Evolutionary conservation across 2,113 vertebrate genomes (phyloP).

Genomic region (Menura novaehollandiae): DNA sequence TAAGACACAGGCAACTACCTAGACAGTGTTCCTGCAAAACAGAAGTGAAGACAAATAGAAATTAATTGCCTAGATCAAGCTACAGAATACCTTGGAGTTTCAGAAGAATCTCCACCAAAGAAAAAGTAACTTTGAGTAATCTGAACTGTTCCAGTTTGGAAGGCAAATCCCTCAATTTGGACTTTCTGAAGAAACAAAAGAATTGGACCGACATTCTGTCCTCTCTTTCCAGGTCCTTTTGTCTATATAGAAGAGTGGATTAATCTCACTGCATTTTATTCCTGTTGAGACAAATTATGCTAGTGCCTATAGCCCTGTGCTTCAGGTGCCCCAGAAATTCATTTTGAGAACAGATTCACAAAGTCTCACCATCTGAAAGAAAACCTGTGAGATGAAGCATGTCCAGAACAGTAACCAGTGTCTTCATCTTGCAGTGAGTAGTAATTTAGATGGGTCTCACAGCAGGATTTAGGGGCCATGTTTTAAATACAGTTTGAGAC

Average conservation of each 20-base stretch:
- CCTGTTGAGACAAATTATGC: neutral
- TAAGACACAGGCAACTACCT: neutral
- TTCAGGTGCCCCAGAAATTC: neutral
- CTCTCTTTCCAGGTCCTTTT: neutral
- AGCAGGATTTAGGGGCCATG: neutral
- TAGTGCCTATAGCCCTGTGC: neutral
- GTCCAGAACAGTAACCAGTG: neutral
- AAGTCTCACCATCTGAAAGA: neutral
- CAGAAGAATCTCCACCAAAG: neutral
- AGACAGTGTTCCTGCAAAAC: neutral
- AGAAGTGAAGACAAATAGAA: neutral
- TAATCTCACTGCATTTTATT: neutral
- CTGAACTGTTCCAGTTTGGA: neutral
- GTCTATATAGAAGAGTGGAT: neutral
- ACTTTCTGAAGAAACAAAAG: neutral
- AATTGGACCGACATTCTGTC: neutral
- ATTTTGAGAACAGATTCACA: neutral
- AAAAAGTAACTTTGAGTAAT: neutral
- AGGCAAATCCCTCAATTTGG: neutral
- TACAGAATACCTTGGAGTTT: neutral
- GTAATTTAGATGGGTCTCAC: neutral
- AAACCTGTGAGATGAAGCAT: neutral
- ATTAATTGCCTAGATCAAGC: neutral
- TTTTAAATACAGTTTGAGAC: neutral
- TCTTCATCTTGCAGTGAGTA: neutral